A percentile compares a stretch with the other conserved stretches of the same genome.
Evolutionary conservation across 2,888 invertebrate species (phyloP).

Genomic region (Mythimna vitellina): DNA sequence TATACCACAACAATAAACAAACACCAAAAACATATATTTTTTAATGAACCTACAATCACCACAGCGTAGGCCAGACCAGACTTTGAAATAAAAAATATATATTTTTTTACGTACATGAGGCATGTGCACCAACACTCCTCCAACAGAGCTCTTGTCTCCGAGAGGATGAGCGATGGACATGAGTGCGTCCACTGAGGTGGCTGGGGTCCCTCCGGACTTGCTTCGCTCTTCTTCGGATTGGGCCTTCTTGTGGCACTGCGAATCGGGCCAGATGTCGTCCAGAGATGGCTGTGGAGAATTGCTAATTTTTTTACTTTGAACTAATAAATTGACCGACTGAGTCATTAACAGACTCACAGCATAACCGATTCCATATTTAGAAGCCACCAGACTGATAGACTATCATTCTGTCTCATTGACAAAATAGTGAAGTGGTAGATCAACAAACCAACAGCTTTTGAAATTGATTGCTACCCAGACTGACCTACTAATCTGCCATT

Average conservation of each 20-base stretch:
- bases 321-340: background rate
- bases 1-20: conserved; percentile 7
- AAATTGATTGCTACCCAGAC: background rate
- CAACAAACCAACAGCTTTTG: too few relatives aligned
- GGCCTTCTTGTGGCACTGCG: conserved; percentile 86
- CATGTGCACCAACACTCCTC: conserved; percentile 97
- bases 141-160: conserved; percentile 91
- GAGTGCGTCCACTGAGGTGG: conserved; percentile 74
- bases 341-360: background rate
- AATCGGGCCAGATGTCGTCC: conserved; percentile 93
- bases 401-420: background rate
- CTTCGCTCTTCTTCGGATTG: conserved; percentile 92
- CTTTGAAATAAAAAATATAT: fast-evolving
- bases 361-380: background rate
- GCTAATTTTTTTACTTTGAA: too few relatives aligned
- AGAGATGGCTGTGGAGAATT: conserved; percentile 43
- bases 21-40: background rate
- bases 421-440: background rate
- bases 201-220: conserved; percentile 75
- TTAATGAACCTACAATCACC: conserved; percentile 25
- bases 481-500: background rate
- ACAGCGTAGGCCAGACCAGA: conserved; percentile 7
- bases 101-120: conserved; percentile 93
- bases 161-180: conserved; percentile 79
- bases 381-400: background rate